Evolutionary conservation across 2,797 vertebrate species (phyloP), one percentile per base, ranked within the genome.

Genomic region (Scleropages formosus): DNA sequence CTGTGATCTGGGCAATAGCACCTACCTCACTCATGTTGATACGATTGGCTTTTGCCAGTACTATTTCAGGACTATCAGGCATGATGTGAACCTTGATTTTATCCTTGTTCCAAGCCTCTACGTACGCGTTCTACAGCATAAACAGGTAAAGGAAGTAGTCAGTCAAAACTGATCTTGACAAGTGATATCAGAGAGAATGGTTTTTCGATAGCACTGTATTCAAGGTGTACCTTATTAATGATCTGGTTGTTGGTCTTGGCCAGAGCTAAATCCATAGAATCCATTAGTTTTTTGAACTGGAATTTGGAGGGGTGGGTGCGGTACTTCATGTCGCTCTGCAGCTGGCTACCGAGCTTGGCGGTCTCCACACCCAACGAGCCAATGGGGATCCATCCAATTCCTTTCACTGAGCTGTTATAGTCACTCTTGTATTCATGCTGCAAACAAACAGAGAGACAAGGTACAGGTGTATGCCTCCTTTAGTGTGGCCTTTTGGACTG

Each of bases 31-130:
- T 93, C 86, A 92, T 90, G 77, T 26, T 91, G 73, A 91, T 13
- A 7, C 90, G 77, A 62, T 93, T 93, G n/a, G 88, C 90, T 77
- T 93, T 93, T 22, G 92, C 92, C 80, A 98, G 79, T 24, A 90
- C 69, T 78, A 98, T 94, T 76, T 98, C 96, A 15, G 95, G 96
- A 0, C 93, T 90, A 82, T 99, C 97, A 26, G 96, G 96, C 96
- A 96, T 98, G 72, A 99, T 78, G 4, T 98, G 97, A 77, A 95
- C 68, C 16, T 89, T 93, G 24, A 87, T 84, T 84, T 99, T 99
- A 83, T 96, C 96, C 74, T 94, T 95, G 15, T 99, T 87, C 97
- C 97, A 99, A 31, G 94, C 94, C n/a, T 94, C 88, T 31, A 92
- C 95, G 80, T 99, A 99, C 63, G 96, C 92, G 89, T 93, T 87